Percentiles rank a stretch among this genome's conserved stretches.
Evolutionary conservation across 2,113 vertebrate species (phyloP).

Genomic region (Microcebus griseorufus): DNA sequence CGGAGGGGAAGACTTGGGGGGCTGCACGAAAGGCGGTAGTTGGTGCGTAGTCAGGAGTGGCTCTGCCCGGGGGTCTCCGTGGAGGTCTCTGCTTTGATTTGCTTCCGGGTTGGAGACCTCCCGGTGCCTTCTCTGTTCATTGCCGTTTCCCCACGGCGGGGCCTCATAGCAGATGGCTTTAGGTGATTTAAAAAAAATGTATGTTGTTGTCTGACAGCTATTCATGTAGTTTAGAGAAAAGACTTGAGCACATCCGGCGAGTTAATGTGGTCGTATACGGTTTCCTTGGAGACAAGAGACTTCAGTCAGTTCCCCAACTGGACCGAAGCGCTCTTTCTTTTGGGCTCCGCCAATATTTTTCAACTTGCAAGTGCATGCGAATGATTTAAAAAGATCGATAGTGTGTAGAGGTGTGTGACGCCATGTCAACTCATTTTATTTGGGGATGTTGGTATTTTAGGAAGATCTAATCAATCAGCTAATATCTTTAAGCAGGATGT

Average conservation of each 20-base stretch:
- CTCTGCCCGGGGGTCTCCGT: background rate
- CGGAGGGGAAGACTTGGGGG: too few relatives aligned
- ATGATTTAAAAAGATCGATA: too few relatives aligned
- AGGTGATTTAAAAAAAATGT: background rate
- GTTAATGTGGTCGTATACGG: accelerated
- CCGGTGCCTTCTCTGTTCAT: accelerated
- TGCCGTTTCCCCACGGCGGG: accelerated
- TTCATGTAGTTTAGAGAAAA: background rate
- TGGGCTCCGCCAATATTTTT: background rate
- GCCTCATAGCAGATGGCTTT: too few relatives aligned
- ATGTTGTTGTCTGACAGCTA: too few relatives aligned
- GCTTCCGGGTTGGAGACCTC: accelerated
- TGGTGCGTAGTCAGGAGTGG: accelerated
- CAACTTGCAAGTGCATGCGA: too few relatives aligned
- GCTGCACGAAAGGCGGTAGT: background rate
- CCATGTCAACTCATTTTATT: too few relatives aligned
- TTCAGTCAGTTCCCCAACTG: too few relatives aligned
- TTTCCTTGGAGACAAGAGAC: background rate
- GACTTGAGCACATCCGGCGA: accelerated
- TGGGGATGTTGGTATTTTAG: too few relatives aligned
- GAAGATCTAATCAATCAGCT: too few relatives aligned
- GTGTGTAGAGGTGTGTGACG: accelerated
- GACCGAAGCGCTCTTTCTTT: accelerated
- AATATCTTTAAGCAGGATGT: too few relatives aligned
- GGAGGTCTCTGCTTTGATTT: background rate